A percentile compares a stretch with the other conserved stretches of the same genome.
These are phyloP conservation scores for Nibea coibor DNA, from an alignment of 2,113 vertebrate genomes.

Conservation along the genomic window DNA sequence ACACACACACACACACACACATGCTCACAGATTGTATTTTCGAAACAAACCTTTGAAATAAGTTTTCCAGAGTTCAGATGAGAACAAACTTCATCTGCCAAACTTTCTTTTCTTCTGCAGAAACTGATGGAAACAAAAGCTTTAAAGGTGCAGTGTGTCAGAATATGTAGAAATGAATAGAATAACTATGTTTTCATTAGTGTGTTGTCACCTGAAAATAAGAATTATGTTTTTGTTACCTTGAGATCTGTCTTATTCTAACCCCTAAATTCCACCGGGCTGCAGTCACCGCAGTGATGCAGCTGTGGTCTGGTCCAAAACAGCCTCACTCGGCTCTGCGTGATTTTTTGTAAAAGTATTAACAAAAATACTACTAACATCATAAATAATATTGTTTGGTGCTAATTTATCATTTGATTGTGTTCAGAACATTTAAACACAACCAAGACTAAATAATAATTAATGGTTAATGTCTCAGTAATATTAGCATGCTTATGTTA, in stretches of 20 bases:
- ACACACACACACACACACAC: neutral
- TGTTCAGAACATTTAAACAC: too few relatives aligned
- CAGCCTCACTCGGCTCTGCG: too few relatives aligned
- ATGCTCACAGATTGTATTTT: conserved; percentile 19
- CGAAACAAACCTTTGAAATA: conserved; percentile 10
- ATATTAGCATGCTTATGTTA: neutral
- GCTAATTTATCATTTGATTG: neutral
- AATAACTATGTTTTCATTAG: too few relatives aligned
- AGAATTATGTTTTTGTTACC: too few relatives aligned
- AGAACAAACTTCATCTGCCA: neutral
- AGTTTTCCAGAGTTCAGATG: conserved; percentile 38
- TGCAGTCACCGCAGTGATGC: too few relatives aligned
- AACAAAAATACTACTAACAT: neutral
- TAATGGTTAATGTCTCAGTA: neutral
- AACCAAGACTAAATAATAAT: neutral
- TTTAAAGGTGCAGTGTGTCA: neutral
- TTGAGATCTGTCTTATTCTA: too few relatives aligned
- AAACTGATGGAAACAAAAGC: neutral
- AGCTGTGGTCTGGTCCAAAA: too few relatives aligned
- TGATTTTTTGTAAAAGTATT: too few relatives aligned
- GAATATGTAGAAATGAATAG: too few relatives aligned
- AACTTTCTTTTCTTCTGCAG: neutral
- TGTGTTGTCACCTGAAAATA: too few relatives aligned
- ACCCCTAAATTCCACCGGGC: too few relatives aligned
- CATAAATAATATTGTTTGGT: neutral